A percentile compares a stretch with the other conserved stretches of the same genome.
These are phyloP conservation scores for Phyllostomus discolor DNA, from an alignment of 2,113 vertebrate species.

Conservation along the genomic window DNA sequence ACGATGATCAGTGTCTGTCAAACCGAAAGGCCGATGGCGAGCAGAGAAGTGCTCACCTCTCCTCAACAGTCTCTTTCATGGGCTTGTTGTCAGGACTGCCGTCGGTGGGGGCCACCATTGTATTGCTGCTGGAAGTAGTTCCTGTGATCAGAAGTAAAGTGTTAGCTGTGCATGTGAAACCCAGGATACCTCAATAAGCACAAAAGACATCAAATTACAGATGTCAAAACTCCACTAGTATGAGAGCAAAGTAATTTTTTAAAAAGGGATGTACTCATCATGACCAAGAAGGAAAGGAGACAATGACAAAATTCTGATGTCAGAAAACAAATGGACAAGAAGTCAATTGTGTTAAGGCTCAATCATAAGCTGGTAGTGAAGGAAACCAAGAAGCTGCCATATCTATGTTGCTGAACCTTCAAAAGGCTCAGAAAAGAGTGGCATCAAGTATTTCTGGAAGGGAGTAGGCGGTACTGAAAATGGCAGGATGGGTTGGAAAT, in stretches of 20 bases:
- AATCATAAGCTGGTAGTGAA: neutral
- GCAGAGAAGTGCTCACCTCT: constrained; percentile 83
- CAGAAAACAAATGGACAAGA: neutral
- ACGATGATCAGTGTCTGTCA: neutral
- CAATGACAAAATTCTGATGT: neutral
- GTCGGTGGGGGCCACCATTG: constrained; percentile 95
- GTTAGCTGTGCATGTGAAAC: neutral
- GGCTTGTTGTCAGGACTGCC: constrained; percentile 90
- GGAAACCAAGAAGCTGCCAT: neutral
- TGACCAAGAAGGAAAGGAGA: neutral
- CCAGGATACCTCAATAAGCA: neutral
- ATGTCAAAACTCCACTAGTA: neutral
- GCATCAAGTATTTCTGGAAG: neutral
- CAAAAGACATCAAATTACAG: neutral
- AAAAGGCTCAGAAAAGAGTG: neutral
- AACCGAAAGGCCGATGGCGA: neutral
- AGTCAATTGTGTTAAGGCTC: neutral
- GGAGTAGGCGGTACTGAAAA: neutral
- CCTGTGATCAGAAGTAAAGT: constrained; percentile 77
- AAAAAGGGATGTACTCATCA: neutral
- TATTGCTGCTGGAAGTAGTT: constrained; percentile 99
- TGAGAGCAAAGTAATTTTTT: neutral
- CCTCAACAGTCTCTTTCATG: constrained; percentile 91
- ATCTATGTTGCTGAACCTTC: neutral
- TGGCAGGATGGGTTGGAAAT: neutral